Percentiles rank a stretch among this genome's conserved stretches.
Evolutionary conservation across 2,113 vertebrate species (phyloP).

Genomic region (Crotalus horridus): DNA sequence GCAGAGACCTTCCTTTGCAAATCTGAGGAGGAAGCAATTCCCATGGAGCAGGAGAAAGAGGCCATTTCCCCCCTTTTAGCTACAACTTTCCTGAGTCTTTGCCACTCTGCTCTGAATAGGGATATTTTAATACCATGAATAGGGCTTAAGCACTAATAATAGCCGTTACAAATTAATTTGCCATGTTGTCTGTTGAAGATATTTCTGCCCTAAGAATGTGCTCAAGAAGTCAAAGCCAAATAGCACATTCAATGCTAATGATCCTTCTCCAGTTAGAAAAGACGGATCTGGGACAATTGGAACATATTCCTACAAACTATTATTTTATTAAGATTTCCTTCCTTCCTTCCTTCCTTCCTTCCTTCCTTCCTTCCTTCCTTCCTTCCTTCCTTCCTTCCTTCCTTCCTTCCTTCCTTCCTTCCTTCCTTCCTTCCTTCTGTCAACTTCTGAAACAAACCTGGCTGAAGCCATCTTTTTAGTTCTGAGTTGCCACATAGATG

Average conservation of each 20-base stretch:
- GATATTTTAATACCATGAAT: constrained; percentile 60
- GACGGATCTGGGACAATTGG: neutral
- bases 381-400: no score
- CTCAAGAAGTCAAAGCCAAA: constrained; percentile 59
- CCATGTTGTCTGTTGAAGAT: constrained; percentile 59
- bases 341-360: neutral
- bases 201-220: constrained; percentile 34
- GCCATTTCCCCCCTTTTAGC: neutral
- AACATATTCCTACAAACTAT: neutral
- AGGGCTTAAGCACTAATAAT: constrained; percentile 61
- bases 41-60: neutral
- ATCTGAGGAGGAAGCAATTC: neutral
- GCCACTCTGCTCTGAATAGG: constrained; percentile 37
- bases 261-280: neutral
- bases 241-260: constrained; percentile 23
- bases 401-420: no score
- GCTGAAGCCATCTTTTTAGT: no score
- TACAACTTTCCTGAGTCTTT: constrained; percentile 41
- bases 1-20: neutral
- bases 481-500: no score
- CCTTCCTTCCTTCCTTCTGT: no score
- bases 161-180: constrained; percentile 70
- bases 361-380: neutral
- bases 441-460: no score
- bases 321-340: neutral